These are phyloP conservation scores for Garra rufa DNA, from an alignment of 2,113 vertebrate genomes.

Conservation along the genomic window DNA sequence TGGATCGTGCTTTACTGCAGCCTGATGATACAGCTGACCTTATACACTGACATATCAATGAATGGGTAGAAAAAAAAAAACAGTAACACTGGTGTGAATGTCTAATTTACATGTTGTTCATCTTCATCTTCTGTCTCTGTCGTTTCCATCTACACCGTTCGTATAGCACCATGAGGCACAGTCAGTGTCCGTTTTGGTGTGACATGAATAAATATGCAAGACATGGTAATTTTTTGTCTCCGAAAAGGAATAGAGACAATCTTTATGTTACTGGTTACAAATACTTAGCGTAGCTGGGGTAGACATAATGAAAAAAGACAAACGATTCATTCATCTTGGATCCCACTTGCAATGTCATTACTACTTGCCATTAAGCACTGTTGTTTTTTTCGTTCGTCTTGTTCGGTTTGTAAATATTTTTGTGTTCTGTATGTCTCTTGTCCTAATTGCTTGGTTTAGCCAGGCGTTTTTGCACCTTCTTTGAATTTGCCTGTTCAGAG, in stretches of 20 bases:
- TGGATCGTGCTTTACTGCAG: constrained; percentile 38
- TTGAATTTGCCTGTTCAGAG: constrained; percentile 76
- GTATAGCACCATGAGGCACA: constrained; percentile 17
- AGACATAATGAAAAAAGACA: constrained; percentile 24
- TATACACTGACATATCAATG: constrained; percentile 29
- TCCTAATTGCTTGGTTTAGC: constrained; percentile 68
- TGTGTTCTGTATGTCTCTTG: constrained; percentile 72
- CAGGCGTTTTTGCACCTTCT: constrained; percentile 68
- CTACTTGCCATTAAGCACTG: constrained; percentile 76
- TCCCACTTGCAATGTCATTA: constrained; percentile 69
- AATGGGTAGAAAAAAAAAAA: constrained; percentile 50
- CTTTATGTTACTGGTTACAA: constrained; percentile 38
- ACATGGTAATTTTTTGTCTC: constrained; percentile 44
- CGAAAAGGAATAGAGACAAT: constrained; percentile 29
- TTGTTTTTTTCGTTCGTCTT: constrained; percentile 61
- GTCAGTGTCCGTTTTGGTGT: constrained; percentile 45
- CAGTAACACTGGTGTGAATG: constrained; percentile 60
- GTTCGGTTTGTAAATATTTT: constrained; percentile 80
- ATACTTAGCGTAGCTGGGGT: constrained; percentile 35
- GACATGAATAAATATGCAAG: constrained; percentile 53
- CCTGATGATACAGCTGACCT: constrained; percentile 27
- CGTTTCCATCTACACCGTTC: constrained; percentile 34
- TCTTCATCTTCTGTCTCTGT: constrained; percentile 43
- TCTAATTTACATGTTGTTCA: constrained; percentile 34
- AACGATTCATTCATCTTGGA: constrained; percentile 58